Evolutionary conservation across 2,888 invertebrate species (phyloP), one percentile per base, ranked within the genome.

Genomic region (Andrena haemorrhoa): DNA sequence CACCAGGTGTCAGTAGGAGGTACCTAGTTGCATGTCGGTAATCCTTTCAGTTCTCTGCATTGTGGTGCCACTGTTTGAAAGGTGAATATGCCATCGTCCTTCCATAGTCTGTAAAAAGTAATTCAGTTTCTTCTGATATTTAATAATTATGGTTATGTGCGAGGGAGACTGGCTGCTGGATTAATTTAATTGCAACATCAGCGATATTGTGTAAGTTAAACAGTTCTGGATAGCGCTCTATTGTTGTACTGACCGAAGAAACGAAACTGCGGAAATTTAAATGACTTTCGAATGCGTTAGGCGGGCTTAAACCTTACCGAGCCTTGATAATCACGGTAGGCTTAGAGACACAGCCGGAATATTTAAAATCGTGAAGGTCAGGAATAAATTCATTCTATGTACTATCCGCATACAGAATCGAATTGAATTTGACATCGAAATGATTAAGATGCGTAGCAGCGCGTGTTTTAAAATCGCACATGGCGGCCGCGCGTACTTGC

Each of bases 341-440:
- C 47, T 31, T 33, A 66, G 31, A 58, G 65, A 23, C 49, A 58
- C 41, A 20, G 47, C n/a, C 51, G 74, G 58, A 73, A 84, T 33
- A 66, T 84, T 47, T 69, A 56, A 61, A 63, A 63, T 72, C 51
- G 56, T 58, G 79, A 85, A 85, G 76, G 79, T 65, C 75, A 41
- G n/a, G 61, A 29, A 51, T 53, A 71, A 68, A 78, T 41, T 41
- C 41, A 41, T 16, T 60, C 72, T 63, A 76, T 58, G 73, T 82
- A 73, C 49, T 56, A 51, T 51, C 58, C 29, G 82, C 84, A 85
- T 84, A 84, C 41, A 33, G 29, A 81, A 84, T 74, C 51, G 29
- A 75, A 71, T 56, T 41, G 41, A 64, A 78, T 70, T 72, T 74
- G 41, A 41, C 58, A 49, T 75, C 47, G 51, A 75, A 49, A n/a